Base-by-base conservation (phyloP, 2,888 invertebrate species). In the Euphydryas editha region DNA sequence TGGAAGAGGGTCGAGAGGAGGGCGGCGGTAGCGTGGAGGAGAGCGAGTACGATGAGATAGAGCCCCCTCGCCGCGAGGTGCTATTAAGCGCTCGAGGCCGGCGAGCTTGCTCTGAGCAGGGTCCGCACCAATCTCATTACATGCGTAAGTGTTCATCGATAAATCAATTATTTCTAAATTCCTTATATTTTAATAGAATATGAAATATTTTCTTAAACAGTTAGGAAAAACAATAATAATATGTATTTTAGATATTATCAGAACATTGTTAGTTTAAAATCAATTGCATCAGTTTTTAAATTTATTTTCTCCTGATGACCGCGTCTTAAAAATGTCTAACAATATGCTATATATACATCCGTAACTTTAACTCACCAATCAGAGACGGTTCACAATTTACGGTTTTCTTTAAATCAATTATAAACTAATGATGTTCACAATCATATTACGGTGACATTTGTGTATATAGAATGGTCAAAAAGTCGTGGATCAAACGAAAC, bases 71-170 rank as follows among this genome's bases (percentile, higher is more conserved):
- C 59, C 86, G 93, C 68, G 94, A 94, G 70, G 93, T 93, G 63
- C 84, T 94, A 60, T 78, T 94, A 71, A 94, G 93, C 57, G 94
- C 92, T 0, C 86, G 93, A 56, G 94, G 94, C 2, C 88, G 95
- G 44, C 90, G 95, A 46, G 94, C 95, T 11, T 94, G 95, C 81
- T 95, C 95, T 61, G 95, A 95, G 79, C 95, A 95, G 79, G 95
- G 95, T 15, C 95, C 95, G n/a, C 95, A 95, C 87, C 95, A 95
- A 46, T 93, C 93, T 37, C 86, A 90, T 24, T 87, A 85, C 70
- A 81, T 90, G 72, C 87, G 93, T 92, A 78, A 91, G 92, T 83
- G 18, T 49, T 47, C n/a, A 18, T 36, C 54, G 17, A 11, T 54
- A 54, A 15, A 17, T 54, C 10, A 11, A 54, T 58, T 42, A 58